phyloP scores from a whole-genome alignment of 1,140 invertebrate genomes.

The Sweltsa coloradensis region DNA sequence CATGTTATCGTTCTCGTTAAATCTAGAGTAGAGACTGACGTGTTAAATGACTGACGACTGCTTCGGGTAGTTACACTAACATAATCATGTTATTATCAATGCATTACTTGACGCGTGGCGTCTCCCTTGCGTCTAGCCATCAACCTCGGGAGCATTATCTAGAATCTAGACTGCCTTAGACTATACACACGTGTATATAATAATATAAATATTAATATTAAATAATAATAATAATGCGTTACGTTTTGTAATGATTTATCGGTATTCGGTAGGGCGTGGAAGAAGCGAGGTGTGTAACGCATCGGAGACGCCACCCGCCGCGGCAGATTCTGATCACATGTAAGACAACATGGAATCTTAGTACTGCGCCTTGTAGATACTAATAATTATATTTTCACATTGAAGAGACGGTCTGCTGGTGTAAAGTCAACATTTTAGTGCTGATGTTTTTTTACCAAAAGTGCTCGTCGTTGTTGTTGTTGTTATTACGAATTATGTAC shows the following conservation, averaged over 20 bases:
- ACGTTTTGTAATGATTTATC: background rate
- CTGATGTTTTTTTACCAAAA: slow-evolving; percentile 29
- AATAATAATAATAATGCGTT: too few species aligned
- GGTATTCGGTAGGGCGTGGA: background rate
- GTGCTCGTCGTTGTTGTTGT: slow-evolving; percentile 24
- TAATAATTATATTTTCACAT: background rate
- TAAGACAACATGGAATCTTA: slow-evolving; percentile 1
- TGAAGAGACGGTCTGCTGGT: slow-evolving; percentile 5
- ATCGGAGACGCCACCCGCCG: background rate
- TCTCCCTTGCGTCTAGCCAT: too few species aligned
- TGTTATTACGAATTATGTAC: too few species aligned
- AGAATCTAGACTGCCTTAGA: too few species aligned
- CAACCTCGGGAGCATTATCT: too few species aligned
- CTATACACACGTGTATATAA: too few species aligned
- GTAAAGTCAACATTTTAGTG: slow-evolving; percentile 10
- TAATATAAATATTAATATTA: too few species aligned
- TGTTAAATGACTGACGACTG: too few species aligned
- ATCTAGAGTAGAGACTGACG: background rate
- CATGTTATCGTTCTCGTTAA: background rate
- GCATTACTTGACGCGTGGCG: too few species aligned
- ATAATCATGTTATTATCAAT: too few species aligned
- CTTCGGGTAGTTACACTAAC: too few species aligned
- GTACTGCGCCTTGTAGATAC: background rate
- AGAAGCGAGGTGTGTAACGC: background rate
- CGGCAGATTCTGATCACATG: background rate